phyloP scores from a whole-genome alignment of 2,113 vertebrate genomes.

The Scomber colias region DNA sequence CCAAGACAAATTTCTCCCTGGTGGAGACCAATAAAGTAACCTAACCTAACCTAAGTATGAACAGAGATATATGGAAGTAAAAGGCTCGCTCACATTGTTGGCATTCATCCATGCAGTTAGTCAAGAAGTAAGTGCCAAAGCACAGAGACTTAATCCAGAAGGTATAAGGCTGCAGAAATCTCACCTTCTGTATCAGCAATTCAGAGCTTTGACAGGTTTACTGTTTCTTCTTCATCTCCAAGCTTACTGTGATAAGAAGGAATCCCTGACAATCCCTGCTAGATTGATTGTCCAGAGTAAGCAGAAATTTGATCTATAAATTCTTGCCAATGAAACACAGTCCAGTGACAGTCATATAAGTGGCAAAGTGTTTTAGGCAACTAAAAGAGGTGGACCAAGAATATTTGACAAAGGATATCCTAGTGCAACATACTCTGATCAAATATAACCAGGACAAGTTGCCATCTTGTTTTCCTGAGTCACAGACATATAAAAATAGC shows the following conservation, averaged over 20 bases:
- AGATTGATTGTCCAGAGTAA: constrained; percentile 42
- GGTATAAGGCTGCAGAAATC: constrained; percentile 27
- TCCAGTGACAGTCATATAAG: not conserved
- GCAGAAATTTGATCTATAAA: constrained; percentile 47
- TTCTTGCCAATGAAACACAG: constrained; percentile 34
- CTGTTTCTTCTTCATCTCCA: constrained; percentile 35
- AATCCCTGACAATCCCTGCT: constrained; percentile 17
- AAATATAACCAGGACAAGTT: not conserved
- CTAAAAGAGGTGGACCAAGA: not conserved
- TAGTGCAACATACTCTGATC: not conserved
- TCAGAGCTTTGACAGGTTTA: constrained; percentile 17
- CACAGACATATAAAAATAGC: not conserved
- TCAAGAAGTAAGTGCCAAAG: constrained; percentile 25
- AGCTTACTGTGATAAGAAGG: constrained; percentile 40
- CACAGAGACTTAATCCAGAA: constrained; percentile 30
- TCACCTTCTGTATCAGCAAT: constrained; percentile 46
- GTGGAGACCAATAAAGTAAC: too few species aligned
- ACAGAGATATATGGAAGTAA: not conserved
- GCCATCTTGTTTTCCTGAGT: not conserved
- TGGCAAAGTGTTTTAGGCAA: constrained; percentile 1
- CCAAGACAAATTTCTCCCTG: too few species aligned
- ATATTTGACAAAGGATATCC: constrained; percentile 1
- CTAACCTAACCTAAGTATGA: too few species aligned
- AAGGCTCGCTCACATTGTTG: constrained; percentile 19
- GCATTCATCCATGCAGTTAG: constrained; percentile 27